Conservation (phyloP, 2,888 invertebrate genomes). For the Apomyelois bistriatella region DNA sequence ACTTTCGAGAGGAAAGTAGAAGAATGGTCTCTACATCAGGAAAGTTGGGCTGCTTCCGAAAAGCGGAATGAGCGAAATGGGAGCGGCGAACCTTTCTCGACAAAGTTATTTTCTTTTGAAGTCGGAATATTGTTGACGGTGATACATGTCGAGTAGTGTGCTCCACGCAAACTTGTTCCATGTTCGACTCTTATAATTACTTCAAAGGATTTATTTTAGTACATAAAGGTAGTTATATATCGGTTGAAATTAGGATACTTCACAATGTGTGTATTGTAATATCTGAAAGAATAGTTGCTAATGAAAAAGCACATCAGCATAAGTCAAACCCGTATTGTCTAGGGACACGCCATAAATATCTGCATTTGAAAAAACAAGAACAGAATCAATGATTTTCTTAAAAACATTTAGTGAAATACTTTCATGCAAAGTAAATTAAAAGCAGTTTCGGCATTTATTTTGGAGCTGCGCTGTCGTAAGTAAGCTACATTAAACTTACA, state of each 20-base stretch:
- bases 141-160: constrained; percentile 19
- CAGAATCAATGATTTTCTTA: too few relatives aligned
- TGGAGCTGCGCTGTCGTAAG: too few relatives aligned
- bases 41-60: constrained; percentile 25
- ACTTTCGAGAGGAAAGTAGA: constrained; percentile 21
- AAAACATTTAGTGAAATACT: too few relatives aligned
- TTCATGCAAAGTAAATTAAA: too few relatives aligned
- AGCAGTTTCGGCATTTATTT: too few relatives aligned
- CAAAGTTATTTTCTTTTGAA: constrained; percentile 33
- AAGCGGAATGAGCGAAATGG: constrained; percentile 19
- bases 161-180: constrained; percentile 16
- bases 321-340: too few relatives aligned
- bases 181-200: background rate
- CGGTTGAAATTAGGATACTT: background rate
- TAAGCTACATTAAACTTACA: too few relatives aligned
- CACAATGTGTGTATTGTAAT: too few relatives aligned
- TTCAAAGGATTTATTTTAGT: constrained; percentile 6
- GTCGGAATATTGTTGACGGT: constrained; percentile 14
- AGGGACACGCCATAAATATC: too few relatives aligned
- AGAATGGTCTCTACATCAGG: constrained; percentile 18
- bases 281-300: too few relatives aligned
- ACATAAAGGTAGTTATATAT: constrained; percentile 12
- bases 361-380: too few relatives aligned
- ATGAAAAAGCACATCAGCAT: too few relatives aligned
- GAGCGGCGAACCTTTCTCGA: constrained; percentile 24